These are phyloP conservation scores for Priocnemis perturbator DNA, from an alignment of 2,888 invertebrate genomes.

Conservation along the genomic window DNA sequence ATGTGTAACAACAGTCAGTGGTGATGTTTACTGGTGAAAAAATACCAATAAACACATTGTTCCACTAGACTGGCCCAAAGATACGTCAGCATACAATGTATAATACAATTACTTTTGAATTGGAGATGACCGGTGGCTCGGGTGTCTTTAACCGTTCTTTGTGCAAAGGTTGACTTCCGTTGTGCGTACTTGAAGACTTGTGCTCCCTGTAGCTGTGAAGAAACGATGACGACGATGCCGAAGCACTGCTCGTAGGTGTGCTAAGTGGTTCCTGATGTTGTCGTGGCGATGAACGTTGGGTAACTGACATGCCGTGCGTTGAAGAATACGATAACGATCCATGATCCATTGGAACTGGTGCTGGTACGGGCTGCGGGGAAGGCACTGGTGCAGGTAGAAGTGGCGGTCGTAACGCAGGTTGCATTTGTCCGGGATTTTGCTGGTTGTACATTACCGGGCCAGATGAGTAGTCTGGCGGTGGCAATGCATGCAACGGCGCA, in stretches of 20 bases:
- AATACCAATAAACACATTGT: no score
- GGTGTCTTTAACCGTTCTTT: conserved; percentile 70
- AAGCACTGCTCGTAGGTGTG: conserved; percentile 24
- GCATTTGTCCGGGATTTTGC: conserved; percentile 44
- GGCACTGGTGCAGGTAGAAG: conserved; percentile 46
- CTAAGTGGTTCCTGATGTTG: conserved; percentile 36
- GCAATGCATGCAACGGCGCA: conserved; percentile 44
- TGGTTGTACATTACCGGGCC: conserved; percentile 65
- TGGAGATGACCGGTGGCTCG: conserved; percentile 73
- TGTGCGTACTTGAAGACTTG: conserved; percentile 46
- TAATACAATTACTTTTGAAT: conserved; percentile 69
- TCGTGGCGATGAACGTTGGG: conserved; percentile 26
- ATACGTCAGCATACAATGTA: conserved; percentile 20
- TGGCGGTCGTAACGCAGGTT: conserved; percentile 33
- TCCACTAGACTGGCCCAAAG: neutral
- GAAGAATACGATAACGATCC: conserved; percentile 32
- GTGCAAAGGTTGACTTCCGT: conserved; percentile 42
- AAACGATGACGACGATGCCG: neutral
- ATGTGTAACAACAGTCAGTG: conserved; percentile 6
- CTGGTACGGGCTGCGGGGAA: conserved; percentile 56
- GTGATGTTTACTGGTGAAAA: neutral
- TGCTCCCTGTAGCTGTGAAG: conserved; percentile 45
- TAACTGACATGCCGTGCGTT: conserved; percentile 25
- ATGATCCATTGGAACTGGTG: conserved; percentile 46
- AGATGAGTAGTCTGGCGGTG: conserved; percentile 57